phyloP scores from a whole-genome alignment of 2,113 vertebrate genomes.

The Dryoscopus gambensis region DNA sequence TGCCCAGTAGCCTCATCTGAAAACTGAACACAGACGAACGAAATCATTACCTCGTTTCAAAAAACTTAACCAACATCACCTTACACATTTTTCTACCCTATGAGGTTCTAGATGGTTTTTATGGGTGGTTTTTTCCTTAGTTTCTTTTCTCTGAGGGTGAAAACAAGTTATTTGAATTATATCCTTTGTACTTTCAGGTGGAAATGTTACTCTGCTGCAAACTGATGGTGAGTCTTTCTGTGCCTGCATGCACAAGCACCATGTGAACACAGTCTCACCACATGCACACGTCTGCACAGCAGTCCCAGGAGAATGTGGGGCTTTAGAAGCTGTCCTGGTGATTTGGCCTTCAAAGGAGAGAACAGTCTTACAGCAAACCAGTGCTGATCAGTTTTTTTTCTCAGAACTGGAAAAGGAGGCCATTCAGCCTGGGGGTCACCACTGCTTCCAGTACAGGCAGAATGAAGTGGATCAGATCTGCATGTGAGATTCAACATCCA shows the following conservation, averaged over 20 bases:
- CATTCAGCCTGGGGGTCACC: background rate
- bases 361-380: background rate
- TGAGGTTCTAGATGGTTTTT: background rate
- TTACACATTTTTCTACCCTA: background rate
- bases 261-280: background rate
- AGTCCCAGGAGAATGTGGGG: rapidly evolving
- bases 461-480: background rate
- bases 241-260: background rate
- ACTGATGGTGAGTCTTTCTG: background rate
- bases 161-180: background rate
- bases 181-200: background rate
- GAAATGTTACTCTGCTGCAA: background rate
- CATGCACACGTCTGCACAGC: rapidly evolving
- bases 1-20: background rate
- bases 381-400: background rate
- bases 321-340: background rate
- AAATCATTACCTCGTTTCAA: background rate
- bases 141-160: background rate
- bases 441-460: background rate
- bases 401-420: background rate
- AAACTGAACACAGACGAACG: background rate
- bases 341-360: background rate
- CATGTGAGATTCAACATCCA: background rate
- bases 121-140: background rate
- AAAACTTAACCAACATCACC: background rate